Conservation (phyloP, 2,113 vertebrate genomes). For the Speoplatyrhinus poulsoni region DNA sequence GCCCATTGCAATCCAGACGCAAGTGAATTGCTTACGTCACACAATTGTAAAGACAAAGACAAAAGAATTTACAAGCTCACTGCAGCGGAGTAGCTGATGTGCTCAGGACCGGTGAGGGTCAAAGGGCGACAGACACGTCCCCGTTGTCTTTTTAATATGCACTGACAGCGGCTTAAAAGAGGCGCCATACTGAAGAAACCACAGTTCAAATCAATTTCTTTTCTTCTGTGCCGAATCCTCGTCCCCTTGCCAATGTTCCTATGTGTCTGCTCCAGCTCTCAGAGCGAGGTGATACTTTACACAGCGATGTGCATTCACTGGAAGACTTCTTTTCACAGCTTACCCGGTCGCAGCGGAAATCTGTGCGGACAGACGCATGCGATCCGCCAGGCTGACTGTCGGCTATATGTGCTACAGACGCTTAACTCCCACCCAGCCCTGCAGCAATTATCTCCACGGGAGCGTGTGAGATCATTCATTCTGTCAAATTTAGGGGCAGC, state of each 20-base stretch:
- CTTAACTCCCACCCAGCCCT: slow-evolving; percentile 38
- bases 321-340: slow-evolving; percentile 73
- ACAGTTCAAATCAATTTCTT: slow-evolving; percentile 59
- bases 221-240: slow-evolving; percentile 39
- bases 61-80: background rate
- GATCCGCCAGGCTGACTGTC: slow-evolving; percentile 37
- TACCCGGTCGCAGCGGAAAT: slow-evolving; percentile 66
- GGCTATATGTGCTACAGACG: slow-evolving; percentile 33
- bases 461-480: slow-evolving; percentile 59
- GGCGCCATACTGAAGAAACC: slow-evolving; percentile 53
- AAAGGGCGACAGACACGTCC: slow-evolving; percentile 52
- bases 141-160: slow-evolving; percentile 56
- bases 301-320: slow-evolving; percentile 70
- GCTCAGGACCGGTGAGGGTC: slow-evolving; percentile 21
- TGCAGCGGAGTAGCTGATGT: background rate
- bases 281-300: slow-evolving; percentile 66
- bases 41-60: background rate
- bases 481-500: slow-evolving; percentile 43
- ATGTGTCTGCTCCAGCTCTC: slow-evolving; percentile 62
- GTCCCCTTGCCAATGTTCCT: slow-evolving; percentile 36
- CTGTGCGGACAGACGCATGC: slow-evolving; percentile 56
- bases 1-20: background rate
- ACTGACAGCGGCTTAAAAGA: slow-evolving; percentile 64
- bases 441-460: slow-evolving; percentile 50
- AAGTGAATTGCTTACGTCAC: background rate